A percentile compares a stretch with the other conserved stretches of the same genome.
Conservation (phyloP, 2,888 invertebrate genomes). For the Fragum whitleyi region DNA sequence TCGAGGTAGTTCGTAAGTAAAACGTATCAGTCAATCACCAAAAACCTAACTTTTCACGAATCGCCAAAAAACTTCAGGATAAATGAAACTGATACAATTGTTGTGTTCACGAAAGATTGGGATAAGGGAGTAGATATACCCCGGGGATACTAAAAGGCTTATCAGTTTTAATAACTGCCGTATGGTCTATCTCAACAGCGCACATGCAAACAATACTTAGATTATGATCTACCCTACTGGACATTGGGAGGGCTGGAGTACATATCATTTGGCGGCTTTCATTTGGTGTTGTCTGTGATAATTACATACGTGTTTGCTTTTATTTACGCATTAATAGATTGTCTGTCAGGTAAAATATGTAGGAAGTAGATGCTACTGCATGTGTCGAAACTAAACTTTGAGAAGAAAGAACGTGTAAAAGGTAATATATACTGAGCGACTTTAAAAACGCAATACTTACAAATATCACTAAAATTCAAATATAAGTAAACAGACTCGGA, state of each 20-base stretch:
- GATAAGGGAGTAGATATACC: too few species aligned
- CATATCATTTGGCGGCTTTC: background rate
- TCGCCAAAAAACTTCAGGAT: too few species aligned
- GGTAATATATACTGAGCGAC: too few species aligned
- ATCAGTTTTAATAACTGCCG: background rate
- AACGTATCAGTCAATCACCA: too few species aligned
- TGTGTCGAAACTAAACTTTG: background rate
- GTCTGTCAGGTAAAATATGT: background rate
- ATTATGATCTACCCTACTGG: background rate
- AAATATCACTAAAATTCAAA: too few species aligned
- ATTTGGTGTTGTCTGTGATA: constrained; percentile 17
- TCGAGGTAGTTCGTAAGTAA: too few species aligned
- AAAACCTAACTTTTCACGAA: too few species aligned
- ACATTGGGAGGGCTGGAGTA: background rate
- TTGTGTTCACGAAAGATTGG: too few species aligned
- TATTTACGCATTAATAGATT: background rate
- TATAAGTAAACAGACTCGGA: too few species aligned
- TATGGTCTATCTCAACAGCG: background rate
- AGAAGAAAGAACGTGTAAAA: too few species aligned
- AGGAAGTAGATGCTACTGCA: background rate
- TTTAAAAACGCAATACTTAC: too few species aligned
- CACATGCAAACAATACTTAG: constrained; percentile 9
- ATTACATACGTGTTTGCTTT: background rate
- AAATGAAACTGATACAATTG: too few species aligned
- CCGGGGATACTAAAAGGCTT: background rate